These are phyloP conservation scores for Chaetophractus vellerosus DNA, from an alignment of 2,797 vertebrate species.

Conservation along the genomic window DNA sequence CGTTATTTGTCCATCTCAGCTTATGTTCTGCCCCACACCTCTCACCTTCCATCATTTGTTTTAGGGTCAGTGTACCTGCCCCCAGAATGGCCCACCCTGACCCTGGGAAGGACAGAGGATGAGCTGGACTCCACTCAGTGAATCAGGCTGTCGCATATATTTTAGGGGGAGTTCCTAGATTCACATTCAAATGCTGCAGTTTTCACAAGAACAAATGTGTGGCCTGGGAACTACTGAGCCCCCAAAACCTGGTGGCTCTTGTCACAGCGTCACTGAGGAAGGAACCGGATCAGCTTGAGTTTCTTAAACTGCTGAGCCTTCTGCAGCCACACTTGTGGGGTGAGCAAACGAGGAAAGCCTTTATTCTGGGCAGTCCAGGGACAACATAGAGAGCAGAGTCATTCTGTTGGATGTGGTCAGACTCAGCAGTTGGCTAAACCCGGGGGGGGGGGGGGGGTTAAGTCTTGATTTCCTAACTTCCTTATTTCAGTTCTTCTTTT, in stretches of 20 bases:
- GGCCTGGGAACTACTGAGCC: neutral
- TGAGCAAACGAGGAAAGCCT: neutral
- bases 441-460: too few species aligned
- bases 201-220: accelerated
- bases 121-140: neutral
- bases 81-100: neutral
- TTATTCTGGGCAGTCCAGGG: neutral
- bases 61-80: neutral
- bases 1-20: accelerated
- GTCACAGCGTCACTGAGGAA: neutral
- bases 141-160: neutral
- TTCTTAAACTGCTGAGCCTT: neutral
- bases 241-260: neutral
- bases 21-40: accelerated
- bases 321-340: neutral
- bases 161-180: neutral
- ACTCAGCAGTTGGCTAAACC: neutral
- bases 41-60: neutral
- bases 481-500: conserved; percentile 32
- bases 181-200: neutral
- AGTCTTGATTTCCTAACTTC: neutral
- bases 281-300: neutral
- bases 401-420: neutral
- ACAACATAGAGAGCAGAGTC: accelerated
- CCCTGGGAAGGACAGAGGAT: neutral